Conservation (phyloP, 2,888 invertebrate genomes). For the Agonopterix heracliana region DNA sequence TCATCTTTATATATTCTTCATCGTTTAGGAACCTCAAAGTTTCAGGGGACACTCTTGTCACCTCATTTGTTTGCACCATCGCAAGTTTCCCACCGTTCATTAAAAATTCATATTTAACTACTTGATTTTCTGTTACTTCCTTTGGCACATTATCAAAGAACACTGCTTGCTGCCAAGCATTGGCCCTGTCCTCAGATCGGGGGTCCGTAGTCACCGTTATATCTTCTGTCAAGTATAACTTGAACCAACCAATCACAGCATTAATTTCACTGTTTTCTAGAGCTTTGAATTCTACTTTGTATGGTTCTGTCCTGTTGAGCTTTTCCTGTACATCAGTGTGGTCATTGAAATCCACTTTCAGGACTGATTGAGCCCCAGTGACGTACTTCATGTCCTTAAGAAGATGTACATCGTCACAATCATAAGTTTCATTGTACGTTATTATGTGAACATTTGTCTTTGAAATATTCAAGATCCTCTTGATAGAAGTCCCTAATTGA, state of each 20-base stretch:
- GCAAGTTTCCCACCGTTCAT: constrained; percentile 54
- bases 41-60: constrained; percentile 43
- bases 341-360: constrained; percentile 80
- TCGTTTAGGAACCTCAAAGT: constrained; percentile 70
- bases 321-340: constrained; percentile 58
- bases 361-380: constrained; percentile 72
- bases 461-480: constrained; percentile 40
- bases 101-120: constrained; percentile 43
- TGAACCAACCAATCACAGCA: constrained; percentile 84
- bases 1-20: constrained; percentile 50
- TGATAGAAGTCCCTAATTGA: constrained; percentile 42
- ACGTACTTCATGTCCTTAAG: constrained; percentile 74
- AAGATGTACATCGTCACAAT: constrained; percentile 79
- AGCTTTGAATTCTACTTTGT: constrained; percentile 47
- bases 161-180: constrained; percentile 88
- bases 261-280: constrained; percentile 74
- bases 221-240: constrained; percentile 79
- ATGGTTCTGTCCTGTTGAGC: constrained; percentile 46
- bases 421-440: constrained; percentile 76
- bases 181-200: constrained; percentile 49
- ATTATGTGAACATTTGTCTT: constrained; percentile 37
- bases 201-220: constrained; percentile 79
- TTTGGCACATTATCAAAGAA: constrained; percentile 75
- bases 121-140: constrained; percentile 35
- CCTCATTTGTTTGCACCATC: constrained; percentile 31